A percentile compares a stretch with the other conserved stretches of the same genome.
phyloP scores from a whole-genome alignment of 2,797 vertebrate genomes.

The Poeciliopsis infans region DNA sequence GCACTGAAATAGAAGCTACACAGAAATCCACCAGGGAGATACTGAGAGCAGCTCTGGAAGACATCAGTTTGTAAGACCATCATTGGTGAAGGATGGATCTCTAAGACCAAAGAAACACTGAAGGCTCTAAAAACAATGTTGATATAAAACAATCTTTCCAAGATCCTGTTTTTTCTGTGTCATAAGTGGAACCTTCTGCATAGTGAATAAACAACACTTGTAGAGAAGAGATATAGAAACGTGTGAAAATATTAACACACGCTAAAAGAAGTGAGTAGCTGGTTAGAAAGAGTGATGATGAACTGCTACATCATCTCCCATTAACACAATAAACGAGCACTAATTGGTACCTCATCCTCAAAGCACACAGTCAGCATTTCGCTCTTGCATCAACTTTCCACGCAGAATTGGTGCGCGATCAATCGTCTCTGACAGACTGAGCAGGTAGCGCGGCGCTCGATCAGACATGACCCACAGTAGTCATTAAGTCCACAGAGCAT shows the following conservation, averaged over 20 bases:
- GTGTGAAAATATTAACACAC: background rate
- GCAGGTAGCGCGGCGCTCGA: slow-evolving; percentile 10
- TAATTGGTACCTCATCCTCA: slow-evolving; percentile 58
- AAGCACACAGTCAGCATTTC: slow-evolving; percentile 57
- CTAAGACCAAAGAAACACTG: too few species aligned
- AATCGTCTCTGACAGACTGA: slow-evolving; percentile 1
- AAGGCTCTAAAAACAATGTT: too few species aligned
- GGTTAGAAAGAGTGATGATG: slow-evolving; percentile 2
- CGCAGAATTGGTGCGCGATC: background rate
- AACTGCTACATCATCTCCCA: slow-evolving; percentile 26
- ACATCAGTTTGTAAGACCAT: too few species aligned
- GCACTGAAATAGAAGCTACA: too few species aligned
- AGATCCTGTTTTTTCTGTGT: too few species aligned
- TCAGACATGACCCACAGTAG: slow-evolving; percentile 41
- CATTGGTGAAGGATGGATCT: too few species aligned
- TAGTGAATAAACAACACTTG: too few species aligned
- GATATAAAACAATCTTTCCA: too few species aligned
- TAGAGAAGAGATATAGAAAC: background rate
- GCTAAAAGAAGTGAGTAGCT: slow-evolving; percentile 9
- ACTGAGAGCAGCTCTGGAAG: too few species aligned
- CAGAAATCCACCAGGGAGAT: too few species aligned
- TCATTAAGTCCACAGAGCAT: slow-evolving; percentile 60
- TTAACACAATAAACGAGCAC: slow-evolving; percentile 26
- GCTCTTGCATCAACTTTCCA: slow-evolving; percentile 45
- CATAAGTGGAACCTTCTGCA: background rate